Conservation (phyloP, 2,797 vertebrate genomes). For the Coreius guichenoti region DNA sequence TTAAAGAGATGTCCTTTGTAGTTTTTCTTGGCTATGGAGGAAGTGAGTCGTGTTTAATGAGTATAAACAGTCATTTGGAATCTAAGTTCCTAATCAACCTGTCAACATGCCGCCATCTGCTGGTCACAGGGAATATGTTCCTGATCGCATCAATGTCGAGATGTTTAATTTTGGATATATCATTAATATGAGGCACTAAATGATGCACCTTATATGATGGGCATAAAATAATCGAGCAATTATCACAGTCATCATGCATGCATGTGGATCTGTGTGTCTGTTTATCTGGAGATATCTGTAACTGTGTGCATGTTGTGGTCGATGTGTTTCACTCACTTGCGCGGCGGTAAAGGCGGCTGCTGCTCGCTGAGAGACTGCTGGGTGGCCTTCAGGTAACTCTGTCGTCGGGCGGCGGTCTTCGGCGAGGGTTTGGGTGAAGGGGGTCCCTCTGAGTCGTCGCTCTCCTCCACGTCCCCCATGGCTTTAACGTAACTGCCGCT, state of each 20-base stretch:
- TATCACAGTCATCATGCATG: not conserved
- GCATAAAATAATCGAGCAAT: not conserved
- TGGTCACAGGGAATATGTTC: constrained; percentile 28
- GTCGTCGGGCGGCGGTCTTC: constrained; percentile 94
- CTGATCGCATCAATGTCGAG: not conserved
- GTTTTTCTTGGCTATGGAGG: not conserved
- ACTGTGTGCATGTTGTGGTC: not conserved
- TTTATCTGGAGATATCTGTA: not conserved
- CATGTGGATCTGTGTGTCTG: not conserved
- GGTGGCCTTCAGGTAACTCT: constrained; percentile 99
- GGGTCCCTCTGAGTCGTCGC: constrained; percentile 94
- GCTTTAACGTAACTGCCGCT: constrained; percentile 99
- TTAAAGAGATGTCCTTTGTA: not conserved
- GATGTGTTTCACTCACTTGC: constrained; percentile 81
- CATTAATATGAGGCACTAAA: not conserved
- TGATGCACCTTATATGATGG: not conserved
- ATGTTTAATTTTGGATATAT: not conserved
- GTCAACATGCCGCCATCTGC: constrained; percentile 61
- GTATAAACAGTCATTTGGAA: not conserved
- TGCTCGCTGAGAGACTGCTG: constrained; percentile 97
- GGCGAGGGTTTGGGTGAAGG: constrained; percentile 91
- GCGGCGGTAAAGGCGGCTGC: constrained; percentile 83
- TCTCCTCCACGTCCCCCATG: constrained; percentile 94
- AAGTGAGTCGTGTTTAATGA: not conserved
- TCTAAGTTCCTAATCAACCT: constrained; percentile 33